A percentile compares a stretch with the other conserved stretches of the same genome.
phyloP scores from a whole-genome alignment of 2,797 vertebrate genomes.

The Sarcoramphus papa region DNA sequence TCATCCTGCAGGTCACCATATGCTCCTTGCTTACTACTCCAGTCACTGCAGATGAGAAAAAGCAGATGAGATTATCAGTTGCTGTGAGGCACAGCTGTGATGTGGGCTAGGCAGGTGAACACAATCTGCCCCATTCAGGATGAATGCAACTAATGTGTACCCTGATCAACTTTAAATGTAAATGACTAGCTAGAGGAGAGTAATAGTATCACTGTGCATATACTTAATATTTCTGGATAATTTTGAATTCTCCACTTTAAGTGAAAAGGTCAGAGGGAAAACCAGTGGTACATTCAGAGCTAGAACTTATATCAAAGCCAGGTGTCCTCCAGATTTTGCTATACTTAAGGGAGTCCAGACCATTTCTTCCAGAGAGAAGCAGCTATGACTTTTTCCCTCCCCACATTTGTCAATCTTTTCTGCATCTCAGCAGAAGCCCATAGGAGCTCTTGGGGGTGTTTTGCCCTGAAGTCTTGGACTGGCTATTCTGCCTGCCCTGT shows the following conservation, averaged over 20 bases:
- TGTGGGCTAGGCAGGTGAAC: neutral
- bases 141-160: neutral
- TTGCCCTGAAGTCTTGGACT: neutral
- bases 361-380: neutral
- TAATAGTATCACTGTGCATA: neutral
- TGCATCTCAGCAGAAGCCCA: neutral
- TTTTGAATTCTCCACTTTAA: neutral
- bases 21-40: neutral
- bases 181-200: neutral
- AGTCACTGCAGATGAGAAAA: neutral
- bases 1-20: neutral
- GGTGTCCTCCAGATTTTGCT: neutral
- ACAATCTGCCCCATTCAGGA: neutral
- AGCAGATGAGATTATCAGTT: neutral
- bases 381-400: neutral
- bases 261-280: neutral
- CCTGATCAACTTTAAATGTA: neutral
- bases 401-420: neutral
- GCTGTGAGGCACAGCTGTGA: neutral
- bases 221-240: neutral
- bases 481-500: rapidly evolving
- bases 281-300: neutral
- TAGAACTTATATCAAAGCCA: neutral
- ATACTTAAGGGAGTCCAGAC: neutral
- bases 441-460: neutral